Base-by-base conservation (phyloP, 2,888 invertebrate genomes). In the Monopis laevigella region DNA sequence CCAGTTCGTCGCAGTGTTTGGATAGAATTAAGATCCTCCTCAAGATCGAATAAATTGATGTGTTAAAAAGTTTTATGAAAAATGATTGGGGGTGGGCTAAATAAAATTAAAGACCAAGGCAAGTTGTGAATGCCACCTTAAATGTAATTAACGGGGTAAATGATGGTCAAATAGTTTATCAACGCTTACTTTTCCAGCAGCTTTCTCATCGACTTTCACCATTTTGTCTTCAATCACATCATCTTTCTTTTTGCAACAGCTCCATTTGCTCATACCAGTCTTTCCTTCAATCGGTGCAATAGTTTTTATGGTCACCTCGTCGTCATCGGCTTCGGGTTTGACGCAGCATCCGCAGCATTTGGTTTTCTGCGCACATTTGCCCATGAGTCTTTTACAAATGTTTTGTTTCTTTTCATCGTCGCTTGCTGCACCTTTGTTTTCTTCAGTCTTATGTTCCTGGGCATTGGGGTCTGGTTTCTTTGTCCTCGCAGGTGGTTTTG, bases 281-380 rank as follows among this genome's bases (percentile, higher is more conserved):
- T 69, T 66, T 42, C 49, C 46, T 40, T 49, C 48, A 32, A 44
- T 46, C 41, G 34, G 38, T 5, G 42, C 38, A 34, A 38, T 32
- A 35, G 35, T 14, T 42, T 24, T 27, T 13, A 41, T 27, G 1
- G 14, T 45, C 39, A 40, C 39, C 1, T 65, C 67, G 1, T 63
- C 65, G 19, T 65, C 58, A 1, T 63, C 65, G 21, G 64, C 57
- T 14, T 55, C 58, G 2, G 58, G 57, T 47, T 70, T 73, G 14
- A 62, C 54, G 45, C 80, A 84, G 48, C 77, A 75, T n/a, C 81
- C 64, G 46, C 84, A 84, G 47, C 83, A 78, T 48, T 69, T 71
- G 5, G 56, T 51, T 43, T 68, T 72, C 13, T 14, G 30, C 2
- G 40, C 43, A 45, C 77, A 78, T 48, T 78, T 78, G 2, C 67